Percentiles rank a stretch among this genome's conserved stretches.
Evolutionary conservation across 2,113 vertebrate species (phyloP).

Genomic region (Thamnaconus septentrionalis): DNA sequence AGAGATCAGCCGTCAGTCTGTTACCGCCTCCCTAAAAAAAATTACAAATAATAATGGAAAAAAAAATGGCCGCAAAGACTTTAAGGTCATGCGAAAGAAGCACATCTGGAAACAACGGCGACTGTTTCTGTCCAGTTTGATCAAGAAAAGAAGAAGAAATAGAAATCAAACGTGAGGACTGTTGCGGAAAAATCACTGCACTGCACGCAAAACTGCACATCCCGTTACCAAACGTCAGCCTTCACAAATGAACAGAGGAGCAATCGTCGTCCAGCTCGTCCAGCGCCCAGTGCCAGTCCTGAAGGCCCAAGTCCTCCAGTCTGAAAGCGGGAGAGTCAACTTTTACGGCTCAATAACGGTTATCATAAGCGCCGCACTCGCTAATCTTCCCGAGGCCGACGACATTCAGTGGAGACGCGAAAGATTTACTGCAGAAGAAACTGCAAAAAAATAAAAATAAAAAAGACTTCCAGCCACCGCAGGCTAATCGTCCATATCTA

Average conservation of each 20-base stretch:
- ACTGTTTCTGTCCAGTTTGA: background rate
- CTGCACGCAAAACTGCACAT: constrained; percentile 43
- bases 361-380: background rate
- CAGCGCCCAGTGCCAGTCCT: constrained; percentile 95
- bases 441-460: too few species aligned
- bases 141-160: background rate
- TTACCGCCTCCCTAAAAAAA: too few species aligned
- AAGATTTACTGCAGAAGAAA: too few species aligned
- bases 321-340: constrained; percentile 83
- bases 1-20: background rate
- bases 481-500: too few species aligned
- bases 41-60: too few species aligned
- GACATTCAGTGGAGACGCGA: too few species aligned
- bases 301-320: constrained; percentile 89
- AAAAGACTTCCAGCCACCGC: too few species aligned
- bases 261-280: constrained; percentile 92
- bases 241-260: constrained; percentile 93
- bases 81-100: too few species aligned
- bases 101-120: too few species aligned
- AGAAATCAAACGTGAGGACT: background rate
- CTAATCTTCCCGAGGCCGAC: too few species aligned
- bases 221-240: constrained; percentile 63
- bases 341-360: constrained; percentile 14
- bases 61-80: too few species aligned
- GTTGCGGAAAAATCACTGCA: constrained; percentile 31